phyloP scores from a whole-genome alignment of 2,888 invertebrate genomes.

The Dyspetes luteomarginatus region DNA sequence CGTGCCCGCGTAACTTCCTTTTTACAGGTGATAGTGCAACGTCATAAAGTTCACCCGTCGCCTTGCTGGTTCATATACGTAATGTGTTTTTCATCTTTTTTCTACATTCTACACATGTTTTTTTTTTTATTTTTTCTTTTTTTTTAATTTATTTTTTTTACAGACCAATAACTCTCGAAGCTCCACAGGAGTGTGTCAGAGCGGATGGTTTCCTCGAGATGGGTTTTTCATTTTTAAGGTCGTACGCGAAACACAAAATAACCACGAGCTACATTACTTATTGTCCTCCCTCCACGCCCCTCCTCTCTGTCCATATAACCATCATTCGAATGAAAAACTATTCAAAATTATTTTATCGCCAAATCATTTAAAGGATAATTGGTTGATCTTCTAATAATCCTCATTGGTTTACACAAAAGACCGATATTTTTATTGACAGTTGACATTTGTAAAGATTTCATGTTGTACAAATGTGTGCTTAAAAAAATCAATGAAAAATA shows the following conservation, averaged over 20 bases:
- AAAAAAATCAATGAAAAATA: no score
- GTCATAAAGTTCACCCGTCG: slow-evolving; percentile 46
- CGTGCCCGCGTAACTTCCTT: slow-evolving; percentile 26
- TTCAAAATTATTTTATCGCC: background rate
- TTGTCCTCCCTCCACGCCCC: no score
- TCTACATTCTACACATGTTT: background rate
- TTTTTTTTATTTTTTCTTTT: background rate
- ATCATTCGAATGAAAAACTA: background rate
- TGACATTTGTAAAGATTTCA: no score
- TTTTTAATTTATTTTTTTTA: slow-evolving; percentile 12
- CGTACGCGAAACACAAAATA: background rate
- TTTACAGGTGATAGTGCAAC: slow-evolving; percentile 46
- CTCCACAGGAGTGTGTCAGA: background rate
- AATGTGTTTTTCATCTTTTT: background rate
- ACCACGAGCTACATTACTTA: no score
- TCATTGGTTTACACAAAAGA: no score
- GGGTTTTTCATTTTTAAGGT: slow-evolving; percentile 7
- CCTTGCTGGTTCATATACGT: slow-evolving; percentile 7
- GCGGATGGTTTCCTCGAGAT: slow-evolving; percentile 9
- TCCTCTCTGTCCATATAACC: no score
- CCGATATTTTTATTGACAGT: no score
- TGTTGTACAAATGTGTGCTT: no score
- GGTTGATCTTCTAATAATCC: no score
- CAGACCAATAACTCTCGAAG: slow-evolving; percentile 29
- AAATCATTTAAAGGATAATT: background rate